These are phyloP conservation scores for Acanthosepion pharaonis DNA, from an alignment of 2,888 invertebrate genomes.

Conservation along the genomic window DNA sequence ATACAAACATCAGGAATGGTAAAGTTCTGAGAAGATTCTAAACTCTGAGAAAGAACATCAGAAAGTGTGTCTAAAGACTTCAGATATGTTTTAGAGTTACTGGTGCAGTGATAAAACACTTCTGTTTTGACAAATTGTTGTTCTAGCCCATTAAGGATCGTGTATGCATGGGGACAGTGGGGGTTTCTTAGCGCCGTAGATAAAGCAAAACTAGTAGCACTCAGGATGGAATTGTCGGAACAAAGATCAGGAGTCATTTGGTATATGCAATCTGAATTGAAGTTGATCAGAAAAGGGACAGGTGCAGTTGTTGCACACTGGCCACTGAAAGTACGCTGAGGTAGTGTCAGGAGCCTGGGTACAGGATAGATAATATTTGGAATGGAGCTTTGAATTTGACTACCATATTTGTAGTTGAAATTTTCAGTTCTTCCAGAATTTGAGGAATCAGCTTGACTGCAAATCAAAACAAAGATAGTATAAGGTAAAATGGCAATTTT, in stretches of 20 bases:
- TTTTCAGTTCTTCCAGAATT: background rate
- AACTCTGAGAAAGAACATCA: background rate
- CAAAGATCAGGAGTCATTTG: conserved; percentile 59
- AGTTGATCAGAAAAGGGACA: conserved; percentile 64
- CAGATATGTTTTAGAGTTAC: conserved; percentile 53
- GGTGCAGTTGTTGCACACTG: conserved; percentile 65
- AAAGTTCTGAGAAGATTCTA: background rate
- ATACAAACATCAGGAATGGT: background rate
- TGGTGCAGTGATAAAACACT: conserved; percentile 61
- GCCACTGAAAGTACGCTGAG: conserved; percentile 63
- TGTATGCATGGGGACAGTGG: conserved; percentile 55
- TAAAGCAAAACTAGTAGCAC: conserved; percentile 63
- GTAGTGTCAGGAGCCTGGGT: conserved; percentile 62
- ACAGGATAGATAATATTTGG: conserved; percentile 46
- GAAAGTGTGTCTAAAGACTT: conserved; percentile 50
- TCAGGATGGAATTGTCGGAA: conserved; percentile 58
- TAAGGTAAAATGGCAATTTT: background rate
- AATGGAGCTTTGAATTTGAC: background rate
- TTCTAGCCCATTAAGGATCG: conserved; percentile 52
- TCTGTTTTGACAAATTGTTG: conserved; percentile 53
- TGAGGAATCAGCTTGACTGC: background rate
- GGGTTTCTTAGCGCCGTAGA: conserved; percentile 54
- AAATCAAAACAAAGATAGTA: background rate
- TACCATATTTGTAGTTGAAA: background rate
- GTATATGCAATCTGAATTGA: conserved; percentile 59